phyloP scores from a whole-genome alignment of 2,797 vertebrate genomes.

The Notolepis coatsorum region DNA sequence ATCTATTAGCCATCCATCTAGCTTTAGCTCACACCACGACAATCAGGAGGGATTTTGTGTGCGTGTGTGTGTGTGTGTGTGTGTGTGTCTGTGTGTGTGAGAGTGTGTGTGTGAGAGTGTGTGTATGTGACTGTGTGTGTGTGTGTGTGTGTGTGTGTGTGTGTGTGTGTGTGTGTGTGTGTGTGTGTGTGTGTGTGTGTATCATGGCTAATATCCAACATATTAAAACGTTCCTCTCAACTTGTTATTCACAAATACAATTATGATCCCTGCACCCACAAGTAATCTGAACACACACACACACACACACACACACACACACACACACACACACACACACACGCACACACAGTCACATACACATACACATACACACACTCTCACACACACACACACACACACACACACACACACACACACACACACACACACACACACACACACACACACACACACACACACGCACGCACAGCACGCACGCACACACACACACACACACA shows the following conservation, averaged over 20 bases:
- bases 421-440: constrained; percentile 22
- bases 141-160: not conserved
- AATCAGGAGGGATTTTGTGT: constrained; percentile 38
- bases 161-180: not conserved
- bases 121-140: not conserved
- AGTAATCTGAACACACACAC: too few species aligned
- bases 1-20: constrained; percentile 54
- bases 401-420: constrained; percentile 7
- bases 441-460: constrained; percentile 18
- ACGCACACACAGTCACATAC: constrained; percentile 8
- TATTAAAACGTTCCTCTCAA: constrained; percentile 50
- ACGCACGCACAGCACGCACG: constrained; percentile 25
- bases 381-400: constrained; percentile 28
- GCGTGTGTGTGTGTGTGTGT: too few species aligned
- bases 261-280: constrained; percentile 35
- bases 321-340: constrained; percentile 29
- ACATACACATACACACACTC: constrained; percentile 22
- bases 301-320: too few species aligned
- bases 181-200: not conserved
- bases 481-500: constrained; percentile 15
- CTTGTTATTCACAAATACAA: constrained; percentile 50
- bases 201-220: constrained; percentile 45
- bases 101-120: too few species aligned
- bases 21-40: constrained; percentile 47
- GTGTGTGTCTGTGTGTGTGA: too few species aligned